Conservation (phyloP, 2,888 invertebrate species). For the Theretra japonica region DNA sequence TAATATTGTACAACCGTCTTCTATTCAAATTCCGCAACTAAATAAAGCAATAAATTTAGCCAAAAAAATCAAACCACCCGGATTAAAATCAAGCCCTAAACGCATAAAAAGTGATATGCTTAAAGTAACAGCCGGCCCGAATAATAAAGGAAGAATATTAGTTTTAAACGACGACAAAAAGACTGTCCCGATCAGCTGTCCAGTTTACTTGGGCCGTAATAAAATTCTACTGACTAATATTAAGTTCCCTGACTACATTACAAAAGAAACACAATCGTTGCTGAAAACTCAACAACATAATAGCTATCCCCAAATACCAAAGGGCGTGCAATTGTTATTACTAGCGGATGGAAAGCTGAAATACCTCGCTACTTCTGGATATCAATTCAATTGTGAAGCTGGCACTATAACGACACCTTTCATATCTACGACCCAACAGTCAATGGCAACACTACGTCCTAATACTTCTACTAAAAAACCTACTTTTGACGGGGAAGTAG, state of each 20-base stretch:
- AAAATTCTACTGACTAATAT: constrained; percentile 71
- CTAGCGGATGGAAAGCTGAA: constrained; percentile 52
- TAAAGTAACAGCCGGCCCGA: constrained; percentile 33
- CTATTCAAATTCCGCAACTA: too few species aligned
- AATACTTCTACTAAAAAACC: neutral
- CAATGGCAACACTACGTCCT: neutral
- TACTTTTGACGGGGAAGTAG: neutral
- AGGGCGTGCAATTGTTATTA: constrained; percentile 53
- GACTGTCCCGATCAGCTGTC: constrained; percentile 44
- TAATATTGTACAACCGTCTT: too few species aligned
- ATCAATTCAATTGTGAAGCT: neutral
- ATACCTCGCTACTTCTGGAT: neutral
- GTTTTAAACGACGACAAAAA: constrained; percentile 49
- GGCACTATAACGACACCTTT: constrained; percentile 10
- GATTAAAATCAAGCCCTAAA: neutral
- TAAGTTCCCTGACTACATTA: constrained; percentile 45
- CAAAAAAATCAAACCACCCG: constrained; percentile 4
- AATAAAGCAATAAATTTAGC: too few species aligned
- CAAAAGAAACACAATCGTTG: constrained; percentile 11
- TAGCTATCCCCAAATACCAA: constrained; percentile 42
- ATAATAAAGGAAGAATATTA: constrained; percentile 45
- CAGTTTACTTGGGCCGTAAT: constrained; percentile 67
- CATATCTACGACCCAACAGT: neutral
- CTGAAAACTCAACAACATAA: neutral
- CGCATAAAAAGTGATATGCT: neutral